A percentile compares a stretch with the other conserved stretches of the same genome.
phyloP scores from a whole-genome alignment of 2,888 invertebrate genomes.

The Morinoia aosen region DNA sequence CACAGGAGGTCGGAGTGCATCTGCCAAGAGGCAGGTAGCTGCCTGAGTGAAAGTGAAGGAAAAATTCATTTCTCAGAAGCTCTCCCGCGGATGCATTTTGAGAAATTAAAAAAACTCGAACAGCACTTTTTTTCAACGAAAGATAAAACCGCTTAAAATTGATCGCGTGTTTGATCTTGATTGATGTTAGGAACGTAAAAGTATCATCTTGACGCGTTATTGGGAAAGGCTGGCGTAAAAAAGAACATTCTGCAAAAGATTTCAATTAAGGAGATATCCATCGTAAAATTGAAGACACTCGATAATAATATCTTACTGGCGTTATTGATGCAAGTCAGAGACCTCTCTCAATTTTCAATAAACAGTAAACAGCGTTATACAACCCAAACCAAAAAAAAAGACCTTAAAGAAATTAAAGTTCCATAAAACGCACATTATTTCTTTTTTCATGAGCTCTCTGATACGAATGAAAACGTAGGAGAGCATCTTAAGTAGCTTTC shows the following conservation, averaged over 20 bases:
- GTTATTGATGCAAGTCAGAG: not conserved
- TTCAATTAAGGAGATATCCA: not conserved
- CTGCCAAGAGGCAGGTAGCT: not conserved
- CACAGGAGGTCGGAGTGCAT: not conserved
- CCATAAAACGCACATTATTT: not conserved
- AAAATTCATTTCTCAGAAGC: not conserved
- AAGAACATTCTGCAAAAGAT: not conserved
- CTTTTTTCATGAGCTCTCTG: not conserved
- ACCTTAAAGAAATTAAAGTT: not conserved
- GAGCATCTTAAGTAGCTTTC: not conserved
- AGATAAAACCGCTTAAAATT: not conserved
- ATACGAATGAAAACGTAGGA: not conserved
- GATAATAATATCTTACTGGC: not conserved
- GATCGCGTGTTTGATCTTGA: not conserved
- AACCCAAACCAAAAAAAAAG: not conserved
- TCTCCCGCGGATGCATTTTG: not conserved
- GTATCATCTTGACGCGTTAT: not conserved
- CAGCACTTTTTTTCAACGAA: not conserved
- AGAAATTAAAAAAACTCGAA: not conserved
- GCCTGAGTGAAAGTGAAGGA: not conserved
- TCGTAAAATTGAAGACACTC: not conserved
- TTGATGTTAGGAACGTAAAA: not conserved
- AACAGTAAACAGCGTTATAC: not conserved
- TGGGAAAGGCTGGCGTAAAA: not conserved
- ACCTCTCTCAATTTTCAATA: not conserved